Base-by-base conservation (phyloP, 1,140 invertebrate species). In the Akabosia matsudoensis region DNA sequence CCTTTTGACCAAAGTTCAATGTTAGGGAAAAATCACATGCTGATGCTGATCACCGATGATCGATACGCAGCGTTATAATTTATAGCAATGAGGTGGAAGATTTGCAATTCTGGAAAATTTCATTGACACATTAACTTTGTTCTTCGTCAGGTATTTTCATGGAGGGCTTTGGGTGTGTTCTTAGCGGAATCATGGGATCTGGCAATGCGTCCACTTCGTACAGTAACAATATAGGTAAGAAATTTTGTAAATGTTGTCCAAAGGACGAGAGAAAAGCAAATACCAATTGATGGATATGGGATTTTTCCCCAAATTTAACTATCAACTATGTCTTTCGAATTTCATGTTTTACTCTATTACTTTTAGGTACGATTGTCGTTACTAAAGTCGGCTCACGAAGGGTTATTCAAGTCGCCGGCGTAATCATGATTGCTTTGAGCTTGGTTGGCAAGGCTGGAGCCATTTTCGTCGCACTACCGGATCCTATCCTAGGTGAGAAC, bases 171-270 rank as follows among this genome's bases (percentile, higher is more conserved):
- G 93, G 93, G 14, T 94, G 92, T 0, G 85, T 94, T 1, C 83
- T 96, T 10, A 92, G 93, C 0, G 94, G 93, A 0, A 85, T 93
- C 0, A 92, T 85, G 84, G n/a, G 82, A 18, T 77, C 75, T 37
- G 77, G 79, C 28, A 80, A 78, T 76, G 77, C 52, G 4, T 78
- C 93, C 1, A 95, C 94, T 76, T 95, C 93, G 0, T 95, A 94
- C 82, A 91, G 91, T 18, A 92, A 94, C 84, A 96, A 96, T 84
- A 92, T 96, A 52, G 93, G 93, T 1, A 93, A 92, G 16, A 94
- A n/a, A n/a, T n/a, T n/a, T n/a, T n/a, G n/a, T n/a, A n/a, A n/a
- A n/a, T n/a, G n/a, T n/a, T n/a, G n/a, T 96, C 76, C 92, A 92
- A 67, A 84, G 87, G 3, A 88, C 86, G 2, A 87, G 85, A 82